A percentile compares a stretch with the other conserved stretches of the same genome.
Evolutionary conservation across 2,113 vertebrate genomes (phyloP).

Genomic region (Campylomormyrus numenius): DNA sequence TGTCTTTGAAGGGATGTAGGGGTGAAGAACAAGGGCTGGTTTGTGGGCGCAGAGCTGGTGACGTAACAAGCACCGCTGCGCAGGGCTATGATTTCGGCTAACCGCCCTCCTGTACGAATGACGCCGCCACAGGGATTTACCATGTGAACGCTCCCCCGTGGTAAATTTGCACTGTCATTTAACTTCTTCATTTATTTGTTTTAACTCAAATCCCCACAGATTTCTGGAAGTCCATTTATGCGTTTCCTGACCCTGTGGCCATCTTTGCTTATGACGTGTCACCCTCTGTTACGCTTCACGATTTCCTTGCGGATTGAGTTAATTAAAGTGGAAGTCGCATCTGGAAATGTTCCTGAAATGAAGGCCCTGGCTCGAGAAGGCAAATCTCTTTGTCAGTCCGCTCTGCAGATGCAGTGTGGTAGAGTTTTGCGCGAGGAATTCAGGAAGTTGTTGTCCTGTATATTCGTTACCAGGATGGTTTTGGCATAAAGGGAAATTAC

Average conservation of each 20-base stretch:
- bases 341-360: neutral
- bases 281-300: neutral
- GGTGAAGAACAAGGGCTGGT: conserved; percentile 8
- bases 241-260: neutral
- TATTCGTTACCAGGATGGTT: neutral
- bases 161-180: neutral
- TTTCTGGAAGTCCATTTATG: conserved; percentile 16
- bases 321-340: neutral
- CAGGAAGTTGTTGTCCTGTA: neutral
- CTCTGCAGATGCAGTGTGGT: neutral
- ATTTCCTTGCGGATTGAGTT: neutral
- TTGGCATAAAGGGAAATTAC: neutral
- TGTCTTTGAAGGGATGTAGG: neutral
- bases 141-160: conserved; percentile 4
- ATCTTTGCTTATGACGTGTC: neutral
- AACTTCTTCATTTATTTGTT: conserved; percentile 8
- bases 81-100: conserved; percentile 4
- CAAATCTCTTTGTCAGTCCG: neutral
- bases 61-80: conserved; percentile 6
- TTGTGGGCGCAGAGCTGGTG: conserved; percentile 12
- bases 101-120: conserved; percentile 22
- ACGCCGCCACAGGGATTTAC: conserved; percentile 12
- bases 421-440: neutral
- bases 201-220: neutral
- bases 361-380: neutral